Base-by-base conservation (phyloP, 2,797 vertebrate species). In the Takifugu rubripes region DNA sequence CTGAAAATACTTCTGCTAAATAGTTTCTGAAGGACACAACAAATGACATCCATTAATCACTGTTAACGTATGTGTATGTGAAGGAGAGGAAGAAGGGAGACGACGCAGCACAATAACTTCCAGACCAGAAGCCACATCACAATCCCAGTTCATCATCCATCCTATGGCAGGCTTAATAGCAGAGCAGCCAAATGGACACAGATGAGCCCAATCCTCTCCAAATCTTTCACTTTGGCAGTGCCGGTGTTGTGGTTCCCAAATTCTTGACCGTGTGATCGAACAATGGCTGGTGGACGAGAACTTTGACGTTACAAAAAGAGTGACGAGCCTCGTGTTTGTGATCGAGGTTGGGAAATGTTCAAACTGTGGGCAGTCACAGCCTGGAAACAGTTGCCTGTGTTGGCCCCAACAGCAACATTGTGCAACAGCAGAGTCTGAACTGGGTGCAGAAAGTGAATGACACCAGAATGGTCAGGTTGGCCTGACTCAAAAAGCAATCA, bases 31-130 rank as follows among this genome's bases (percentile, higher is more conserved):
- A 82, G 75, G 82, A 81, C 78, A 69, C 56, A 66, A 70, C 81
- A 82, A 75, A 83, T 27, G 65, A 71, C 77, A 77, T 84, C 77
- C 84, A 88, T 86, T 85, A 88, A 80, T 72, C 57, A 67, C 78
- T 33, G 71, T 60, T 52, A 53, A 31, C 0, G 66, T 54, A 56
- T 16, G 56, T 42, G 6, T 49, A 25, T 27, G 56, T 49, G 56
- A 33, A 33, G 31, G 31, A 9, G 24, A 27, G 50, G 24, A 29
- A 60, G 70, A 61, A 74, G 49, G 59, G 59, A 72, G 55, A 64
- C 58, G 61, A 76, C 66, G 68, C 77, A 72, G 57, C 62, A 55
- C 74, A 86, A 84, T 83, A 83, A 84, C 78, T 82, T 88, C 78
- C 78, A 86, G 76, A 76, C 81, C 74, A 78, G 71, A 69, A 48